A percentile compares a stretch with the other conserved stretches of the same genome.
Conservation (phyloP, 2,888 invertebrate species). For the Apamea epomidion region DNA sequence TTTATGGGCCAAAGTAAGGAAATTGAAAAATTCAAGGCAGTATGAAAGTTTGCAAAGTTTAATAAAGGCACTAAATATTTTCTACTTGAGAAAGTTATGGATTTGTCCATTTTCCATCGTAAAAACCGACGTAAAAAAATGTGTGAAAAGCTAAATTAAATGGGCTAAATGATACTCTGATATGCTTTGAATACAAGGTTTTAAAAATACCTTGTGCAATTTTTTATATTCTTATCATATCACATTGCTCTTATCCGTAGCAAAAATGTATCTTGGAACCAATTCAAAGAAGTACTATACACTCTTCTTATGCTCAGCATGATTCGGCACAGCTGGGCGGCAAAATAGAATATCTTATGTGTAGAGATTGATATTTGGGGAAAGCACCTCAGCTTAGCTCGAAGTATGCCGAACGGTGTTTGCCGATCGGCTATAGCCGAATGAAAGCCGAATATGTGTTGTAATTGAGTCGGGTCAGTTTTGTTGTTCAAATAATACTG, state of each 20-base stretch:
- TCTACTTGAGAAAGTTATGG: slow-evolving; percentile 11
- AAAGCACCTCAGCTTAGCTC: not conserved
- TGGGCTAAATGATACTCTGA: not conserved
- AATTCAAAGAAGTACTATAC: not conserved
- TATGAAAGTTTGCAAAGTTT: slow-evolving; percentile 37
- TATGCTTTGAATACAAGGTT: not conserved
- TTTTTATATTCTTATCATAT: not conserved
- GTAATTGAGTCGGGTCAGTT: too few species aligned
- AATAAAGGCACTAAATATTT: slow-evolving; percentile 30
- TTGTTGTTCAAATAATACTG: not conserved
- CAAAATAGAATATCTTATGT: not conserved
- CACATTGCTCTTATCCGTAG: not conserved
- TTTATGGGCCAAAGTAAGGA: slow-evolving; percentile 54
- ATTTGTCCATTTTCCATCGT: not conserved
- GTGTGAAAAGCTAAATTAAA: too few species aligned
- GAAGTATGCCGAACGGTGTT: not conserved
- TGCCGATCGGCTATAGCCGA: not conserved
- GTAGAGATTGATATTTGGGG: not conserved
- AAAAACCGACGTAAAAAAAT: not conserved
- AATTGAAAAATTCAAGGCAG: slow-evolving; percentile 56
- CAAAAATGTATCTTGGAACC: not conserved
- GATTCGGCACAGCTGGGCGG: not conserved
- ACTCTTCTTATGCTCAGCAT: not conserved
- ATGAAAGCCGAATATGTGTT: not conserved
- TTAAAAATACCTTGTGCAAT: not conserved